Evolutionary conservation across 2,113 vertebrate species (phyloP).

Genomic region (Arenaria interpres): DNA sequence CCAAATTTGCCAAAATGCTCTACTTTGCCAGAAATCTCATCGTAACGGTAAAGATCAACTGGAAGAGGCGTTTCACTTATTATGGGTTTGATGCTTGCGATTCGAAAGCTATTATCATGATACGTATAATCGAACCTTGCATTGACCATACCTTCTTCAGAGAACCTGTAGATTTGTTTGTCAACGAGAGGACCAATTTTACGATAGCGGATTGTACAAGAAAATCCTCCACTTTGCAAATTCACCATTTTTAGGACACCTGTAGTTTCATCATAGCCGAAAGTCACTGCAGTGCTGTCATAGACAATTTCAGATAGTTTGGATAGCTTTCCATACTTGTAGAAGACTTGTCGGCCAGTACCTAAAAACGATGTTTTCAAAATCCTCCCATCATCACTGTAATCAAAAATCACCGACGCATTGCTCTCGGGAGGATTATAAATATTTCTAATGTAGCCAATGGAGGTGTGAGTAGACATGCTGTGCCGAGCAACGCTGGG

Average conservation of each 20-base stretch:
- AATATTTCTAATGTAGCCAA: slow-evolving; percentile 96
- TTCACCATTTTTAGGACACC: slow-evolving; percentile 98
- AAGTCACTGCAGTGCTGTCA: slow-evolving; percentile 94
- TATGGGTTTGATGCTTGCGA: slow-evolving; percentile 96
- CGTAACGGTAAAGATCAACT: slow-evolving; percentile 95
- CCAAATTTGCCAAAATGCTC: slow-evolving; percentile 99
- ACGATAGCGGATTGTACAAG: slow-evolving; percentile 95
- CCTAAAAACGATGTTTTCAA: slow-evolving; percentile 89
- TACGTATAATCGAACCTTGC: slow-evolving; percentile 98
- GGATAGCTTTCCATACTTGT: slow-evolving; percentile 96
- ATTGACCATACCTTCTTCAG: slow-evolving; percentile 98
- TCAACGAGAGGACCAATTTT: slow-evolving; percentile 96
- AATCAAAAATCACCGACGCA: slow-evolving; percentile 95
- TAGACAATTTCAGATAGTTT: slow-evolving; percentile 95
- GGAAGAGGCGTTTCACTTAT: slow-evolving; percentile 98
- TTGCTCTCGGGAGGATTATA: slow-evolving; percentile 98
- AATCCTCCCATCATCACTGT: slow-evolving; percentile 91
- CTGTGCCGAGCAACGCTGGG: slow-evolving; percentile 97
- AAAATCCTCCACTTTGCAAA: slow-evolving; percentile 95
- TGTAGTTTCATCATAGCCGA: slow-evolving; percentile 95
- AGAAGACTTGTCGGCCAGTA: slow-evolving; percentile 94
- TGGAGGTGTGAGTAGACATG: slow-evolving; percentile 94
- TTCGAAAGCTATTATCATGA: slow-evolving; percentile 97
- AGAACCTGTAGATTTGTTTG: slow-evolving; percentile 98
- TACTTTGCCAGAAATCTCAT: slow-evolving; percentile 98